A percentile compares a stretch with the other conserved stretches of the same genome.
Conservation (phyloP, 2,113 vertebrate species). For the Sisor rabdophorus region DNA sequence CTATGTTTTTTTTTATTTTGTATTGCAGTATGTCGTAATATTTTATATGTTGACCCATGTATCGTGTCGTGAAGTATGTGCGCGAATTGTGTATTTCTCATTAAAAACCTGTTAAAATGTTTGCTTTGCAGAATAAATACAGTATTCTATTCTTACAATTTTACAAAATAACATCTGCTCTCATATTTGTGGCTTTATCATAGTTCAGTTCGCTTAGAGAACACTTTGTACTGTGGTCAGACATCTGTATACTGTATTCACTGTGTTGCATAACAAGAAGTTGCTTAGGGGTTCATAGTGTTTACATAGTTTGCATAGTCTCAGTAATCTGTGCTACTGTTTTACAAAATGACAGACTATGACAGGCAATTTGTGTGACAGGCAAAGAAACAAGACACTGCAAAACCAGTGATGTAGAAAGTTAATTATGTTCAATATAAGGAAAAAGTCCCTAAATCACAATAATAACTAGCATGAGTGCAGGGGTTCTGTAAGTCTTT, state of each 20-base stretch:
- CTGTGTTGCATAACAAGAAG: conserved; percentile 27
- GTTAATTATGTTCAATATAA: neutral
- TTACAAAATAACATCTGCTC: conserved; percentile 14
- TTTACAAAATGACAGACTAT: neutral
- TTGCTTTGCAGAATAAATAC: neutral
- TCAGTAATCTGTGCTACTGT: conserved; percentile 1
- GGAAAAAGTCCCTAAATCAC: neutral
- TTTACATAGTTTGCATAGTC: conserved; percentile 32
- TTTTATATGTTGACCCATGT: no score
- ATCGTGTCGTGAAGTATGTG: no score
- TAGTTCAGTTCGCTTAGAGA: conserved; percentile 13
- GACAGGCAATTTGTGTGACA: neutral
- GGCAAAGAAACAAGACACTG: neutral
- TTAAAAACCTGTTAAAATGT: no score
- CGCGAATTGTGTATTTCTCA: no score
- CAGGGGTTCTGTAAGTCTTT: no score
- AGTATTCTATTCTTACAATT: neutral
- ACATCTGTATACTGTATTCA: conserved; percentile 32
- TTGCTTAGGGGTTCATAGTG: conserved; percentile 24
- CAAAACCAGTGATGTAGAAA: neutral
- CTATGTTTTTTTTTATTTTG: no score
- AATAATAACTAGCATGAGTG: neutral
- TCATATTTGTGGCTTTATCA: conserved; percentile 25
- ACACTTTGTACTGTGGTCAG: conserved; percentile 36
- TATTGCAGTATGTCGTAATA: no score